Base-by-base conservation (phyloP, 2,888 invertebrate species). In the Drosophila borealis region DNA sequence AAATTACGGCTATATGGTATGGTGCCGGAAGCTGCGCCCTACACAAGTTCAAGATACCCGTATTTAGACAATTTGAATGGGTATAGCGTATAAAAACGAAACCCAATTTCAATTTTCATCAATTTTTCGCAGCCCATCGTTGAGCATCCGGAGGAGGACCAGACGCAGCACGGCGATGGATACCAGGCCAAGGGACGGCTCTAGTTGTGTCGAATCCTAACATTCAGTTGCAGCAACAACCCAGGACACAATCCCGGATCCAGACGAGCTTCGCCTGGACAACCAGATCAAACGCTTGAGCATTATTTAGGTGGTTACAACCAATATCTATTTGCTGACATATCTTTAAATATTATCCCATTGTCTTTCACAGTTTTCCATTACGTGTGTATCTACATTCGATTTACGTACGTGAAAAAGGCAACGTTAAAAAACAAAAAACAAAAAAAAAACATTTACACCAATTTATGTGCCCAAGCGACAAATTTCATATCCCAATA, bases 91-190 rank as follows among this genome's bases (percentile, higher is more conserved):
- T 39, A n/a, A 3, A n/a, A 14, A 2, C 9, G 2, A 3, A 0
- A 51, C 4, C 6, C 6, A 21, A 59, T 9, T 34, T 8, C 4
- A 55, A 4, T 14, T 25, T 14, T 2, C 8, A n/a, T n/a, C 21
- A 4, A 29, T 25, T 25, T 25, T 70, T 10, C 5, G 0, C 45
- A 70, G 71, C 6, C 44, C 11, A 19, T 64, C 8, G 56, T 74
- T 29, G 75, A 76, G 45, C 72, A 74, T 63, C 56, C 71, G 1
- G 84, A 91, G 62, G 90, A 88, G 61, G 90, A 91, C 59, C 88
- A 91, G 66, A 91, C 91, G 6, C 89, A 90, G 61, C 91, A 91
- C 54, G 88, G 90, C 1, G 88, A 89, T 67, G 81, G 77, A 45
- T 91, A 87, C 67, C 63, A 33, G 36, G 37, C 25, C 5, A 34